A percentile compares a stretch with the other conserved stretches of the same genome.
Conservation (phyloP, 2,888 invertebrate genomes). For the Carcina quercana region DNA sequence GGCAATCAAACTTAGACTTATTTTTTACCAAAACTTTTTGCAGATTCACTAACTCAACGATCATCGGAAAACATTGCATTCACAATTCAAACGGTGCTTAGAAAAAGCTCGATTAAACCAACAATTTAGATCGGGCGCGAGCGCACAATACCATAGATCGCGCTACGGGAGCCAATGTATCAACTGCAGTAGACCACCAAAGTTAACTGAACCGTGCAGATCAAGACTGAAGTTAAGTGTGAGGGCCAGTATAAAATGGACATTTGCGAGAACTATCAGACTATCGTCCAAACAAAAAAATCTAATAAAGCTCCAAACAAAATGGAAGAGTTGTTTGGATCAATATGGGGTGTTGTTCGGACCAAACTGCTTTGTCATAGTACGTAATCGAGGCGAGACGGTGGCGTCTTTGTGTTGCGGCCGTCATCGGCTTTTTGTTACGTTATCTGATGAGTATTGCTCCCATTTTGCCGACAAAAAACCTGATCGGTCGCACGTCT, state of each 20-base stretch:
- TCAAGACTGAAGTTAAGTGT: slow-evolving; percentile 5
- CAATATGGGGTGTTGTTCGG: slow-evolving; percentile 69
- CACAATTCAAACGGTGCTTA: slow-evolving; percentile 46
- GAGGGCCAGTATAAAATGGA: slow-evolving; percentile 27
- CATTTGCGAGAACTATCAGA: slow-evolving; percentile 24
- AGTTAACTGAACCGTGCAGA: slow-evolving; percentile 16
- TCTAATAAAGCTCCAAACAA: slow-evolving; percentile 60
- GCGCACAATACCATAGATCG: slow-evolving; percentile 62
- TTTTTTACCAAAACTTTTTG: neutral
- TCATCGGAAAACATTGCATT: slow-evolving; percentile 37
- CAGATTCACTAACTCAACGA: slow-evolving; percentile 9
- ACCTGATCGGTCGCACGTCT: slow-evolving; percentile 32
- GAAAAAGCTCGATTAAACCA: slow-evolving; percentile 67
- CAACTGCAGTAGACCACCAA: slow-evolving; percentile 27
- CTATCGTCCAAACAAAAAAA: slow-evolving; percentile 48
- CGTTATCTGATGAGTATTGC: slow-evolving; percentile 71
- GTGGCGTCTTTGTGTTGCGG: slow-evolving; percentile 64
- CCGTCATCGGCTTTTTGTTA: slow-evolving; percentile 67
- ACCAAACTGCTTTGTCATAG: slow-evolving; percentile 71
- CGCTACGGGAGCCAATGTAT: slow-evolving; percentile 50
- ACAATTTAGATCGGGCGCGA: slow-evolving; percentile 56
- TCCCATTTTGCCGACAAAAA: slow-evolving; percentile 67
- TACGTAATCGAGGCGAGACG: slow-evolving; percentile 68
- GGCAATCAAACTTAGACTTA: neutral
- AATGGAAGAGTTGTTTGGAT: slow-evolving; percentile 68